Conservation (phyloP, 2,113 vertebrate species). For the Paraplagusia blochii region DNA sequence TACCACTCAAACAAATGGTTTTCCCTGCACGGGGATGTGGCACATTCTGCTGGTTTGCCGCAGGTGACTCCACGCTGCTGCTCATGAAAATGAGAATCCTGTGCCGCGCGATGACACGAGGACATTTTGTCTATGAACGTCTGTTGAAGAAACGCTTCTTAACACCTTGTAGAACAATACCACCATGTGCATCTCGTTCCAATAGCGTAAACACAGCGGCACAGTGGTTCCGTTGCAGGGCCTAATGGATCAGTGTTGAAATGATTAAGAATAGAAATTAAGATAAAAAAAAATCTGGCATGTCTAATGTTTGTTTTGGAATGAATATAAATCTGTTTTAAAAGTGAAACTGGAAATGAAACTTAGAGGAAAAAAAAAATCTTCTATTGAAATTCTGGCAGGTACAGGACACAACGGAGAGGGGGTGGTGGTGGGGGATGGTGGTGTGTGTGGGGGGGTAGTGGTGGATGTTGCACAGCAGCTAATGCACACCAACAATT, state of each 20-base stretch:
- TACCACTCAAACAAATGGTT: slow-evolving; percentile 52
- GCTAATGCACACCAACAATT: slow-evolving; percentile 74
- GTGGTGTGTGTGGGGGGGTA: slow-evolving; percentile 11
- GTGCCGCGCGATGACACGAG: slow-evolving; percentile 25
- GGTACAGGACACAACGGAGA: too few relatives aligned
- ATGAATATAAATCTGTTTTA: too few relatives aligned
- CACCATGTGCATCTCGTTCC: slow-evolving; percentile 20
- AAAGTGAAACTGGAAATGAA: too few relatives aligned
- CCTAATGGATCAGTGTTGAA: too few relatives aligned
- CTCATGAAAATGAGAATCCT: slow-evolving; percentile 45
- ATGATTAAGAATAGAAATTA: too few relatives aligned
- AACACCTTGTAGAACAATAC: slow-evolving; percentile 60
- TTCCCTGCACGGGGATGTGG: slow-evolving; percentile 30
- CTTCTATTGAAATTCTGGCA: too few relatives aligned
- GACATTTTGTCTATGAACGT: slow-evolving; percentile 33
- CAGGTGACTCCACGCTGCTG: slow-evolving; percentile 42
- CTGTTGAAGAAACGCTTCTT: slow-evolving; percentile 43
- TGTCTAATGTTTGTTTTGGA: too few relatives aligned
- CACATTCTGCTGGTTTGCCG: slow-evolving; percentile 42
- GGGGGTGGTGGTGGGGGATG: too few relatives aligned
- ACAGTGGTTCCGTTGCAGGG: too few relatives aligned
- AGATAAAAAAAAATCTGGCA: too few relatives aligned
- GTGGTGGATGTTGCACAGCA: slow-evolving; percentile 47
- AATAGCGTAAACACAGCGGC: slow-evolving; percentile 8
- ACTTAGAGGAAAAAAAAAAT: too few relatives aligned